phyloP scores from a whole-genome alignment of 1,140 invertebrate species.

The Monomorium pharaonis region DNA sequence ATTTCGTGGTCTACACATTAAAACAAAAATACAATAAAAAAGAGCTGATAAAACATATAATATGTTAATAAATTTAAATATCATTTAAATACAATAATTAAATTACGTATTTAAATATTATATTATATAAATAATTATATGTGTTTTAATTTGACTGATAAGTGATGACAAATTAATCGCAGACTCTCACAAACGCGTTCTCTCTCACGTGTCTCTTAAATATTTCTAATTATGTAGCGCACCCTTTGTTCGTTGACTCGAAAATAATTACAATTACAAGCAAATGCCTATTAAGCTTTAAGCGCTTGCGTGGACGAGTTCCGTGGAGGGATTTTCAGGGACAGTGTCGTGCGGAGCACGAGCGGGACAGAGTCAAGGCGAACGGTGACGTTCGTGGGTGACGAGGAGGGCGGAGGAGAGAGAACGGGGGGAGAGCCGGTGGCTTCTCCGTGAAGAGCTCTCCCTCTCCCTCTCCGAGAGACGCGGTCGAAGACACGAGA shows the following conservation, averaged over 20 bases:
- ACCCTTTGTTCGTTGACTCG: neutral
- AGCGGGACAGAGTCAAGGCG: slow-evolving; percentile 38
- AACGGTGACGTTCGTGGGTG: slow-evolving; percentile 43
- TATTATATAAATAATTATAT: neutral
- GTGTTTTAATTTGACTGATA: neutral
- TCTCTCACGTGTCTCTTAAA: neutral
- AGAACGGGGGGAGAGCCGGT: slow-evolving; percentile 17
- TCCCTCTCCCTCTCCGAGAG: slow-evolving; percentile 65
- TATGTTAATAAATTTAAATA: neutral
- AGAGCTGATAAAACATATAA: neutral
- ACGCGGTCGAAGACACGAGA: slow-evolving; percentile 82
- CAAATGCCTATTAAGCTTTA: slow-evolving; percentile 41
- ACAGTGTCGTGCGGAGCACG: slow-evolving; percentile 46
- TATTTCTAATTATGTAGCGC: neutral
- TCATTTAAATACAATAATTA: neutral
- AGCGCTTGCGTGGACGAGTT: slow-evolving; percentile 13
- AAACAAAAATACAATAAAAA: neutral
- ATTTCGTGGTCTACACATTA: neutral
- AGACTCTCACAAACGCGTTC: neutral
- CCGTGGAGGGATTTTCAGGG: slow-evolving; percentile 63
- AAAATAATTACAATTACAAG: slow-evolving; percentile 35
- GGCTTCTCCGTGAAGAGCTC: slow-evolving; percentile 37
- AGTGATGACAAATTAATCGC: neutral
- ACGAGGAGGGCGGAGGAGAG: slow-evolving; percentile 39
- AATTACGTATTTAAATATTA: neutral